Evolutionary conservation across 2,113 vertebrate species (phyloP).

Genomic region (Cynocephalus volans): DNA sequence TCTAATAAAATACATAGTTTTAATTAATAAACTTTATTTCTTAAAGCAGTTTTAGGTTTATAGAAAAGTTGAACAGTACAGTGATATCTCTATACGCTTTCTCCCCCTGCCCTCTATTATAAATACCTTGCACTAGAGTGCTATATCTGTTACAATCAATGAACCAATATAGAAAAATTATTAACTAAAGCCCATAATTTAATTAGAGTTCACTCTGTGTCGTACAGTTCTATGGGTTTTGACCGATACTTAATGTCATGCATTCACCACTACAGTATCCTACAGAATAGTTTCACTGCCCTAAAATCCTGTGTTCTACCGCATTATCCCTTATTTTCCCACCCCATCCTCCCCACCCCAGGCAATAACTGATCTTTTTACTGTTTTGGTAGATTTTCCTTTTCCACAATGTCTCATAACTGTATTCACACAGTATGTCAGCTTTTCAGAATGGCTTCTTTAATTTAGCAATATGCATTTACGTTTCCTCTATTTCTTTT

Average conservation of each 20-base stretch:
- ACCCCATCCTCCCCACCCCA: too few relatives aligned
- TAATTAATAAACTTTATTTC: too few relatives aligned
- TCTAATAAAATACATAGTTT: too few relatives aligned
- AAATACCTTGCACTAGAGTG: background rate
- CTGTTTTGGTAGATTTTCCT: background rate
- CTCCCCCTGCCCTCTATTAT: background rate
- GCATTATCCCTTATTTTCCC: too few relatives aligned
- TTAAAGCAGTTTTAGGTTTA: background rate
- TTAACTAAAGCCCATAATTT: background rate
- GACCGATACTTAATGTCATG: too few relatives aligned
- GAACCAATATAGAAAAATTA: background rate
- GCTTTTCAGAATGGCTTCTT: background rate
- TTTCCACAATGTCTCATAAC: background rate
- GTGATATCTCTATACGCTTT: too few relatives aligned
- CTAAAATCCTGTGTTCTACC: background rate
- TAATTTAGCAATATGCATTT: background rate
- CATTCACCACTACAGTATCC: too few relatives aligned
- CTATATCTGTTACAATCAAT: background rate
- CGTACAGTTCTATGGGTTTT: background rate
- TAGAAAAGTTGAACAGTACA: background rate
- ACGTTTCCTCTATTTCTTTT: too few relatives aligned
- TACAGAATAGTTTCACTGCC: background rate
- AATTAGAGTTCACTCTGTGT: background rate
- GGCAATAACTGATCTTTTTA: background rate
- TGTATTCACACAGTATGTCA: background rate